Percentiles rank a stretch among this genome's conserved stretches.
These are phyloP conservation scores for Alligator mississippiensis DNA, from an alignment of 2,113 vertebrate genomes.

Conservation along the genomic window DNA sequence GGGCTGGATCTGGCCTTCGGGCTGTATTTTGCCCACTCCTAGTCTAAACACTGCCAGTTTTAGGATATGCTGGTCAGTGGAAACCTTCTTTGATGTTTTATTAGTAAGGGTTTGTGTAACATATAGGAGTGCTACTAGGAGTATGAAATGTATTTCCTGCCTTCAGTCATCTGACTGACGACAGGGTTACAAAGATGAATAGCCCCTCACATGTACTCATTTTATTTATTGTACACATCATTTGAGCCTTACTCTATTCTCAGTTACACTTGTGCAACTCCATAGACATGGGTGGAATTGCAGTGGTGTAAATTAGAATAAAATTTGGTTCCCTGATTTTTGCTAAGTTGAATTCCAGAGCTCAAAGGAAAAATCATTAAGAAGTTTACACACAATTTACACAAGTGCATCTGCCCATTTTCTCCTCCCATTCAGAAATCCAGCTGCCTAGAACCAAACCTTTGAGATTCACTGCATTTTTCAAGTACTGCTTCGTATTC, in stretches of 20 bases:
- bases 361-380: not conserved
- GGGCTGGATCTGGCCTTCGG: too few species aligned
- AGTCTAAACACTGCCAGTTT: not conserved
- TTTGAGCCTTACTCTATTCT: not conserved
- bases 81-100: not conserved
- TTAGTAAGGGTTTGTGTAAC: not conserved
- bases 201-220: fast-evolving
- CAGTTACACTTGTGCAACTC: not conserved
- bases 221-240: not conserved
- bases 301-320: not conserved
- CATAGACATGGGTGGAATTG: not conserved
- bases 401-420: not conserved
- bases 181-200: not conserved
- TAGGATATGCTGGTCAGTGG: not conserved
- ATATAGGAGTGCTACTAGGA: not conserved
- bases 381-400: not conserved
- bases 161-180: not conserved
- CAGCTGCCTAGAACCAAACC: not conserved
- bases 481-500: not conserved
- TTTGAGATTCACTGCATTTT: not conserved
- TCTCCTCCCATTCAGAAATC: not conserved
- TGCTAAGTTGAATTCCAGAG: not conserved
- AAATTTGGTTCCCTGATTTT: not conserved
- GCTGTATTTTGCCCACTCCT: too few species aligned
- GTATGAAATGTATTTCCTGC: not conserved